These are phyloP conservation scores for Eilema caniola DNA, from an alignment of 2,888 invertebrate species.

Conservation along the genomic window DNA sequence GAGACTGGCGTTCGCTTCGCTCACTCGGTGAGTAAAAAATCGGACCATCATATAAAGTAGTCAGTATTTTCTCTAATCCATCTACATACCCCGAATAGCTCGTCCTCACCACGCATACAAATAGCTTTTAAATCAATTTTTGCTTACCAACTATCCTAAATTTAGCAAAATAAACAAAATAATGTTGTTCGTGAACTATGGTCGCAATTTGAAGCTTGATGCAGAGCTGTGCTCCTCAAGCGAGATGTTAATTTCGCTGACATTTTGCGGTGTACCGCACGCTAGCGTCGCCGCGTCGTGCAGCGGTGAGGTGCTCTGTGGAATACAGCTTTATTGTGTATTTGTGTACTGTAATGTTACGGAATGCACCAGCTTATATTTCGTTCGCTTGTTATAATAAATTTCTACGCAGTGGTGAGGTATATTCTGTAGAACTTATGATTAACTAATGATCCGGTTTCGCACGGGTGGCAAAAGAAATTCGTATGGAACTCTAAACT, in stretches of 20 bases:
- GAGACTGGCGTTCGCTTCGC: no score
- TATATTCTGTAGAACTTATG: no score
- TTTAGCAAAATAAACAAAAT: constrained; percentile 1
- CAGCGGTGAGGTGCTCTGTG: constrained; percentile 39
- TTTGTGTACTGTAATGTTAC: background rate
- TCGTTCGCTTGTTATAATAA: background rate
- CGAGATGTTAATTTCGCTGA: constrained; percentile 56
- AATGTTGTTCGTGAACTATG: constrained; percentile 18
- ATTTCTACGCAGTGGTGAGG: background rate
- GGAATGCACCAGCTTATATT: background rate
- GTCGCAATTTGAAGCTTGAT: constrained; percentile 40
- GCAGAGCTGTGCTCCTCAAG: constrained; percentile 40
- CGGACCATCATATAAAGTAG: no score
- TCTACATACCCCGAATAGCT: no score
- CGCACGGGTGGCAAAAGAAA: no score
- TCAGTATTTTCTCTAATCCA: no score
- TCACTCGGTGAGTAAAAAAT: no score
- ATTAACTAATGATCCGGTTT: no score
- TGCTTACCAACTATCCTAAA: background rate
- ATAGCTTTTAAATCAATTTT: background rate
- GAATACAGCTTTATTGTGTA: constrained; percentile 11
- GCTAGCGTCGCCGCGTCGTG: constrained; percentile 44
- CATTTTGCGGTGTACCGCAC: constrained; percentile 52
- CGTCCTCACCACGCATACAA: background rate
- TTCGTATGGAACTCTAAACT: no score